phyloP scores from a whole-genome alignment of 2,797 vertebrate genomes.

The Chaunax sp. region DNA sequence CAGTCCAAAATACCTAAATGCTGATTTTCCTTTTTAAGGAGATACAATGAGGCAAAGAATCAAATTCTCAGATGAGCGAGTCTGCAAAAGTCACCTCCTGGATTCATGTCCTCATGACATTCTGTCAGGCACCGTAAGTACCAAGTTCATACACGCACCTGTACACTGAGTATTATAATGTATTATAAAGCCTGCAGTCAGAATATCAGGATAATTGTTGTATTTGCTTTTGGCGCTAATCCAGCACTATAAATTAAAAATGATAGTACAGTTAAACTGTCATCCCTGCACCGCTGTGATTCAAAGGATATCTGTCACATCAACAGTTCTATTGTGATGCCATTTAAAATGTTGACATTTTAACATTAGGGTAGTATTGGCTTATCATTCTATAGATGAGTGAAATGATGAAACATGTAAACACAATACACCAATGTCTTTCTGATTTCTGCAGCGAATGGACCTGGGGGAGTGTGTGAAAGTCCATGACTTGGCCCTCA shows the following conservation, averaged over 20 bases:
- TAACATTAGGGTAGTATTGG: neutral
- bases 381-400: neutral
- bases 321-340: neutral
- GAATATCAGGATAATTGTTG: neutral
- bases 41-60: conserved; percentile 97
- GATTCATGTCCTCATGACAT: conserved; percentile 99
- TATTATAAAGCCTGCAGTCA: neutral
- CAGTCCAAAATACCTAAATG: neutral
- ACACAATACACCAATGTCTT: neutral
- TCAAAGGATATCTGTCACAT: neutral
- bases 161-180: neutral
- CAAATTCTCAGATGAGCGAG: conserved; percentile 97
- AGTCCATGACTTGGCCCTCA: conserved; percentile 96
- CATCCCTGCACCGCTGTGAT: neutral
- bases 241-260: neutral
- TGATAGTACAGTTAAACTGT: neutral
- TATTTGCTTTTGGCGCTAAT: neutral
- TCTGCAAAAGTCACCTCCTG: conserved; percentile 99
- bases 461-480: conserved; percentile 98
- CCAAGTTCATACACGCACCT: neutral
- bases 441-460: conserved; percentile 89
- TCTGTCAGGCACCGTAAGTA: conserved; percentile 96
- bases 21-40: conserved; percentile 81
- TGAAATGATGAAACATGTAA: neutral
- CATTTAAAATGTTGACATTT: neutral